Evolutionary conservation across 2,888 invertebrate genomes (phyloP), one percentile per base, ranked within the genome.

Genomic region (Dicyrtoma fusca): DNA sequence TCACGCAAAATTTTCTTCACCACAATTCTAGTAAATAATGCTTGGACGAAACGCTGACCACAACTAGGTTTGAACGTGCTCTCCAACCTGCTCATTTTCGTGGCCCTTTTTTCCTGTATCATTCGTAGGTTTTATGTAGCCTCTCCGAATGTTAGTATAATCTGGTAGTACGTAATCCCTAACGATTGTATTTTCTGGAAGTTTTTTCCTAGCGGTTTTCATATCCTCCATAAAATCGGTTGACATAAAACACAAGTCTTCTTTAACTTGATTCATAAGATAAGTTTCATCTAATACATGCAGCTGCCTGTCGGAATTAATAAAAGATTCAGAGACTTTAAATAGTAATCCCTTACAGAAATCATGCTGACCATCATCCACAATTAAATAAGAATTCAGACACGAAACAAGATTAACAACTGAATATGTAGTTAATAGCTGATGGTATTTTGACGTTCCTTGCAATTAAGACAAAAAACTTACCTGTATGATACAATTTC

Each of bases 221-320:
- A 96, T 90, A 81, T 97, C 96, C 21, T 85, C 85, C 81, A 88
- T 88, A 81, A 96, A 95, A 82, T 97, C 87, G 78, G 88, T 86
- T 0, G 97, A 91, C 0, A 98, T 95, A 85, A 90, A 99, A 83
- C 98, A 98, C 0, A 92, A 89, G 83, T 99, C 98, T 84, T 99
- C 99, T 84, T 99, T 99, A 0, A 92, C 92, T 85, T 99, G 97
- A 85, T 99, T 99, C 61, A 99, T 95, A 0, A 99, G 96, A 85
- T 93, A 96, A 0, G 97, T 96, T 84, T 99, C 99, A 83, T 98
- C 97, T 95, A 97, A 95, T 0, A 99, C 97, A 86, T 99, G 95
- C 57, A 98, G 85, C 82, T 98, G 97, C 53, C 91, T 86, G 80
- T n/a, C 82, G 79, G 64, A 65, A 76, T 75, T 51, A 17, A n/a